Evolutionary conservation across 1,140 invertebrate species (phyloP).

Genomic region (Diprion similis): DNA sequence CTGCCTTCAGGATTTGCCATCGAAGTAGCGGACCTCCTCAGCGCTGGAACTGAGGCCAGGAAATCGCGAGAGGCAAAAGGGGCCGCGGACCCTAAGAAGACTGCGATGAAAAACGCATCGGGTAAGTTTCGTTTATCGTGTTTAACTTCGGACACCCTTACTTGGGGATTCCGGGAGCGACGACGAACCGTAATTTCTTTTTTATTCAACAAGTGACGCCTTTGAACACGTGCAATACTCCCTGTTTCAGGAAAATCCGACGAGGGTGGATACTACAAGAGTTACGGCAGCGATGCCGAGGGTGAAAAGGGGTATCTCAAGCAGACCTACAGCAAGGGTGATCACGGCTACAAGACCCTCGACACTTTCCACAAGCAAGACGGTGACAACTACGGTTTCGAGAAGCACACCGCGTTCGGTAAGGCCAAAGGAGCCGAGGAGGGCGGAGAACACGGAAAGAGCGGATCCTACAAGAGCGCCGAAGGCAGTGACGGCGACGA

Average conservation of each 20-base stretch:
- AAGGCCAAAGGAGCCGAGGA: constrained; percentile 50
- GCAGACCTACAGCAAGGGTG: constrained; percentile 68
- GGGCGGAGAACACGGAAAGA: constrained; percentile 40
- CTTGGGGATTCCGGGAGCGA: neutral
- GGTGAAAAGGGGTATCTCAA: constrained; percentile 72
- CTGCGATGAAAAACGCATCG: constrained; percentile 39
- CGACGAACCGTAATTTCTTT: neutral
- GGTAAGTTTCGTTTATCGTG: constrained; percentile 28
- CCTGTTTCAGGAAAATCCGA: constrained; percentile 52
- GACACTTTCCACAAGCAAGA: constrained; percentile 76
- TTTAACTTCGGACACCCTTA: neutral
- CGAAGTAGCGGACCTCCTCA: constrained; percentile 39
- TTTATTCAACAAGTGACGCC: neutral
- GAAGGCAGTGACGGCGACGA: constrained; percentile 40
- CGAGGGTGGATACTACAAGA: constrained; percentile 54
- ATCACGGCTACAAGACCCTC: constrained; percentile 73
- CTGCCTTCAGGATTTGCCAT: constrained; percentile 28
- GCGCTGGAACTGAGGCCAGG: constrained; percentile 31
- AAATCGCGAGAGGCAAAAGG: constrained; percentile 13
- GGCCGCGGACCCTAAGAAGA: constrained; percentile 23
- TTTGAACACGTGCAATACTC: neutral
- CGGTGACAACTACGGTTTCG: constrained; percentile 73
- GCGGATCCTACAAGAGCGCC: constrained; percentile 39
- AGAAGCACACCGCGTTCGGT: constrained; percentile 70
- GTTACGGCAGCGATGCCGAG: constrained; percentile 62